Conservation (phyloP, 2,113 vertebrate genomes). For the Platanista minor region DNA sequence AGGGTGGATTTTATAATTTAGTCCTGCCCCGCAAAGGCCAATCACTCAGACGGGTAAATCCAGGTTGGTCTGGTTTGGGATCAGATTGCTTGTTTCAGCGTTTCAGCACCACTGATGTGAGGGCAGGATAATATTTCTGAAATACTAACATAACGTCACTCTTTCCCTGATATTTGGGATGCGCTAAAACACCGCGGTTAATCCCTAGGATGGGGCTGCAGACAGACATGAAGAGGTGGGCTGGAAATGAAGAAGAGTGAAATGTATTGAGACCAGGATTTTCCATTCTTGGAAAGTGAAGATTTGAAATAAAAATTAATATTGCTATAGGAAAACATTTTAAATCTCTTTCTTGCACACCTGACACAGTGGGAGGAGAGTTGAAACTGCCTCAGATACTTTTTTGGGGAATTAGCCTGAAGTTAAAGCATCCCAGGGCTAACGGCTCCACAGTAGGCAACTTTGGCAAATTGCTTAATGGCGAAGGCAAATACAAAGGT, state of each 20-base stretch:
- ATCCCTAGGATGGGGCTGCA: neutral
- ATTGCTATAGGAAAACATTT: neutral
- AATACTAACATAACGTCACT: neutral
- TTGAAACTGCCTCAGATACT: neutral
- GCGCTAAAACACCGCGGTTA: neutral
- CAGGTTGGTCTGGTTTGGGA: neutral
- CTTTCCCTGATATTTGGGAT: neutral
- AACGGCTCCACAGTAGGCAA: neutral
- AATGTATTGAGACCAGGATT: neutral
- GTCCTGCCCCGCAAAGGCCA: neutral
- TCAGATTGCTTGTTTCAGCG: neutral
- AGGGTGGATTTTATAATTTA: neutral
- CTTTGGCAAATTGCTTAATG: neutral
- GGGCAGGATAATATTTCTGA: neutral
- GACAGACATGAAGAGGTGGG: neutral
- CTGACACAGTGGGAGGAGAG: neutral
- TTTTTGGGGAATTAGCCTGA: neutral
- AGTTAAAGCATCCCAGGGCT: neutral
- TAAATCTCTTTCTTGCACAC: neutral
- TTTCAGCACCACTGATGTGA: neutral
- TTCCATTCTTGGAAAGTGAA: constrained; percentile 11
- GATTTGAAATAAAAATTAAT: constrained; percentile 23
- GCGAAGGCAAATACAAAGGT: neutral
- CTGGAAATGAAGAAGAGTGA: neutral
- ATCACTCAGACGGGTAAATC: neutral